These are phyloP conservation scores for Sciurus carolinensis DNA, from an alignment of 2,797 vertebrate species.

Conservation along the genomic window DNA sequence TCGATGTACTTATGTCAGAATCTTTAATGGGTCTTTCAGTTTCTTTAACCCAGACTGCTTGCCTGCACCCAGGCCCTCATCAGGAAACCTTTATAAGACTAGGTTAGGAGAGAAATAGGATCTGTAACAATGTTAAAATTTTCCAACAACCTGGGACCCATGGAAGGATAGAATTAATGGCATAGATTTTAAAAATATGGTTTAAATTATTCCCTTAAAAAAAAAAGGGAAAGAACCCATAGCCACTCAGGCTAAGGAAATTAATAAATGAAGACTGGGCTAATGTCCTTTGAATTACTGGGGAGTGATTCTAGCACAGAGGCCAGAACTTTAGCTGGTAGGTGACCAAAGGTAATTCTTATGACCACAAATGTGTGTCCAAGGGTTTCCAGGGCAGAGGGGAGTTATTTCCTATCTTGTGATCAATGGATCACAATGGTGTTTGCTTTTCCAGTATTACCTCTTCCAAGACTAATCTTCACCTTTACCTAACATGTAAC, in stretches of 20 bases:
- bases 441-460: conserved; percentile 1
- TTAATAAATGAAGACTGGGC: background rate
- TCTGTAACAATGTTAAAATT: conserved; percentile 20
- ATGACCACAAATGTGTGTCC: background rate
- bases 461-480: background rate
- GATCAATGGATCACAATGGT: background rate
- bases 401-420: background rate
- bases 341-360: background rate
- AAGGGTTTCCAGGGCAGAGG: background rate
- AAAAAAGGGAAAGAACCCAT: background rate
- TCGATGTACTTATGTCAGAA: conserved; percentile 11
- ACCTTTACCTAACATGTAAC: background rate
- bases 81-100: conserved; percentile 32
- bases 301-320: background rate
- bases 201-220: conserved; percentile 40
- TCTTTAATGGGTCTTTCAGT: conserved; percentile 11
- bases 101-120: background rate
- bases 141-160: background rate
- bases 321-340: background rate
- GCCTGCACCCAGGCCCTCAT: background rate
- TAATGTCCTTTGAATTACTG: background rate
- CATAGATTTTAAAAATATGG: background rate
- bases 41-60: conserved; percentile 40
- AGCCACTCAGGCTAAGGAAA: conserved; percentile 16
- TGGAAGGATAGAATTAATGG: conserved; percentile 39